Evolutionary conservation across 2,888 invertebrate genomes (phyloP), one percentile per base, ranked within the genome.

Genomic region (Eilema sororculum): DNA sequence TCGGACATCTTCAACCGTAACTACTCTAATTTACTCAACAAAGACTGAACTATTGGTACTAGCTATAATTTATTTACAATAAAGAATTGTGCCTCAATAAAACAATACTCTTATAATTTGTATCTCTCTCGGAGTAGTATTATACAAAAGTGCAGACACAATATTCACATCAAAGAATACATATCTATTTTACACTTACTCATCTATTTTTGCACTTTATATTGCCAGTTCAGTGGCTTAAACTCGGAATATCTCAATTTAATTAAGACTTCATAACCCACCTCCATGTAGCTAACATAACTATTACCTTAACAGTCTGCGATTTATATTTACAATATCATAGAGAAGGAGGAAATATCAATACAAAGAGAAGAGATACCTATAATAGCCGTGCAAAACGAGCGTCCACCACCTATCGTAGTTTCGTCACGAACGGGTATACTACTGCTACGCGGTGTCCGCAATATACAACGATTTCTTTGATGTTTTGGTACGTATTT

Each of bases 181-280:
- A 86, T 89, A 90, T 90, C 87, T 93, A 93, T 91, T 86, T 86
- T 93, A 95, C 93, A 94, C 93, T 94, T 93, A 93, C 84, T 85
- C 84, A 81, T 86, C 93, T 94, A 93, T 89, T 92, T 94, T 95
- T 95, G 95, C 94, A 95, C 95, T 95, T 94, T 87, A 92, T 92
- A 93, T 92, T 91, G 94, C 94, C 94, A 92, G 87, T 89, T 91
- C 85, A 89, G 84, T 92, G 94, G 93, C 94, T 94, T 94, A 94
- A 95, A 95, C 94, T 93, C 93, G 93, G 92, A 93, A 94, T 89
- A 94, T 94, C 93, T 94, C 91, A 94, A 94, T 94, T 94, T 93
- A 86, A 94, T 94, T 91, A 94, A 94, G 94, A 94, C 88, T 89
- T 92, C 89, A 86, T 92, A 93, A 93, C 91, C 91, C 93, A 91